A percentile compares a stretch with the other conserved stretches of the same genome.
phyloP scores from a whole-genome alignment of 2,797 vertebrate genomes.

The Crenichthys baileyi region DNA sequence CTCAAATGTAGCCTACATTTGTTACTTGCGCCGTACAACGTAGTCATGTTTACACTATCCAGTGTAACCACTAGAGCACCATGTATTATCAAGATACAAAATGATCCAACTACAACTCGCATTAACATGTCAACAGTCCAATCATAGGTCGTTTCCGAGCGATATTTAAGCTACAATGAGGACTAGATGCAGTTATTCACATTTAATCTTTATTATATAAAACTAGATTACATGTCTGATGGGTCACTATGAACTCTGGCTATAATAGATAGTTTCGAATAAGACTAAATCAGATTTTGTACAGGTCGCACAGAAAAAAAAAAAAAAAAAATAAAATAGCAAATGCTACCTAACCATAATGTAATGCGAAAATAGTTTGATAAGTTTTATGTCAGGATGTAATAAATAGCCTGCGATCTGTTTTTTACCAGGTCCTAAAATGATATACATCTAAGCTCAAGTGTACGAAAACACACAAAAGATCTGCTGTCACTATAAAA shows the following conservation, averaged over 20 bases:
- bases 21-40: not conserved
- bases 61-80: no score
- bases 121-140: no score
- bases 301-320: no score
- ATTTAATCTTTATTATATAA: not conserved
- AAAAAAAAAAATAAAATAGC: no score
- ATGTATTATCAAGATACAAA: no score
- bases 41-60: not conserved
- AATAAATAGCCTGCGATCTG: not conserved
- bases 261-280: not conserved
- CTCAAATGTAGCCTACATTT: not conserved
- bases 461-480: not conserved
- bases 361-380: no score
- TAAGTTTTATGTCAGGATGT: not conserved
- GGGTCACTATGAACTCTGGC: not conserved
- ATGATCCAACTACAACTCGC: no score
- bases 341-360: no score
- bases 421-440: not conserved
- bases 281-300: not conserved
- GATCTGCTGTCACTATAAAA: not conserved
- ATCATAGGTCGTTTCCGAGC: no score
- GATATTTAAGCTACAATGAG: no score
- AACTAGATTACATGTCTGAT: not conserved
- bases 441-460: not conserved
- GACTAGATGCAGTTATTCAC: no score